Conservation (phyloP, 2,797 vertebrate species). For the Liparis tanakae region DNA sequence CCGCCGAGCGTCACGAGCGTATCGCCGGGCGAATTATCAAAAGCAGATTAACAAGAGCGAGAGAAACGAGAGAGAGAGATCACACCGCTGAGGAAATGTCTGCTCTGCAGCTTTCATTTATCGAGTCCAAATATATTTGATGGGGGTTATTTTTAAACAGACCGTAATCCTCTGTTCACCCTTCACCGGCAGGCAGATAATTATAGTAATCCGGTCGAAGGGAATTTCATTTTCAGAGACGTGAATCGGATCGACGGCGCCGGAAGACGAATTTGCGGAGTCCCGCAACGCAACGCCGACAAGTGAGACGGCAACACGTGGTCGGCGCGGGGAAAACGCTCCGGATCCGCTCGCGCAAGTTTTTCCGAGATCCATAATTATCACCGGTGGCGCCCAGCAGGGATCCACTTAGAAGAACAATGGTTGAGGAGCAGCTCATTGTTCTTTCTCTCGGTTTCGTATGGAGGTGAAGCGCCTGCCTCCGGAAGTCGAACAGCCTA, state of each 20-base stretch:
- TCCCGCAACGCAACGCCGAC: slow-evolving; percentile 20
- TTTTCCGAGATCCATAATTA: slow-evolving; percentile 43
- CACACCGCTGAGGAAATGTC: slow-evolving; percentile 60
- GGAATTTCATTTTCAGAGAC: slow-evolving; percentile 68
- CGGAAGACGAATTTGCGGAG: slow-evolving; percentile 35
- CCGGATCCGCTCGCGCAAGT: slow-evolving; percentile 7
- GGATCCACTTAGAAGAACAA: slow-evolving; percentile 40
- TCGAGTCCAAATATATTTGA: slow-evolving; percentile 72
- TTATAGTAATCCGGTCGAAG: slow-evolving; percentile 76
- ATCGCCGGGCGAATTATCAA: slow-evolving; percentile 59
- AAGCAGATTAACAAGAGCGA: slow-evolving; percentile 69
- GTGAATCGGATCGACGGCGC: slow-evolving; percentile 47
- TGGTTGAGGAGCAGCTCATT: slow-evolving; percentile 46
- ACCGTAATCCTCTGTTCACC: slow-evolving; percentile 73
- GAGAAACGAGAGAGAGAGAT: slow-evolving; percentile 32
- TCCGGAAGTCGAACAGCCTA: slow-evolving; percentile 54
- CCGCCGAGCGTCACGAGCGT: slow-evolving; percentile 49
- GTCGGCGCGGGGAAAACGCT: slow-evolving; percentile 4
- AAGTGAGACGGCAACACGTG: slow-evolving; percentile 12
- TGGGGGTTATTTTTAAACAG: slow-evolving; percentile 78
- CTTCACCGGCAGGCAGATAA: slow-evolving; percentile 72
- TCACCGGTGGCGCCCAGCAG: slow-evolving; percentile 20
- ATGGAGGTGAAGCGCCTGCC: slow-evolving; percentile 50
- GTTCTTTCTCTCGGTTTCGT: slow-evolving; percentile 56
- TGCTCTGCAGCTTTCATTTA: slow-evolving; percentile 67